phyloP scores from a whole-genome alignment of 2,888 invertebrate genomes.

The Andrena bicolor region DNA sequence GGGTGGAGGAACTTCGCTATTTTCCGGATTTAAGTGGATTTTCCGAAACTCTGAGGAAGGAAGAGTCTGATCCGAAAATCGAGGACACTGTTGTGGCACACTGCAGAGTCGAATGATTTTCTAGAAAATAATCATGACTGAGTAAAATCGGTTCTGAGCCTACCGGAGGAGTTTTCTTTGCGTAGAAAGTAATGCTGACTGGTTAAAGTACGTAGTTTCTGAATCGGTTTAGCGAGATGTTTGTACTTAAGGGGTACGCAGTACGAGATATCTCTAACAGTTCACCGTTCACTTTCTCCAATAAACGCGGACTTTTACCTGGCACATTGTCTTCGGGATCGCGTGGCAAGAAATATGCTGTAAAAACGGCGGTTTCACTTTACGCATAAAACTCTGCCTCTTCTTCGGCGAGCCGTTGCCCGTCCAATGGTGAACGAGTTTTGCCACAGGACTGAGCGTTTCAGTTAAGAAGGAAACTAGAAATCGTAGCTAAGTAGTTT shows the following conservation, averaged over 20 bases:
- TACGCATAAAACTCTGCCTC: background rate
- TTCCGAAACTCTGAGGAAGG: background rate
- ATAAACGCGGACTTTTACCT: conserved; percentile 37
- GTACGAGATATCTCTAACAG: background rate
- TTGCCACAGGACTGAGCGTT: background rate
- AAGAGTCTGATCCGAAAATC: background rate
- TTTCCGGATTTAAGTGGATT: too few relatives aligned
- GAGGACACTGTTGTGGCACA: too few relatives aligned
- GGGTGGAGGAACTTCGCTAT: too few relatives aligned
- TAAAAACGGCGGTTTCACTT: background rate
- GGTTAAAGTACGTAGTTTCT: background rate
- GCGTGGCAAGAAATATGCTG: background rate
- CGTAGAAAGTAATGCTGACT: background rate
- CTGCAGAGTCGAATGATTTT: background rate
- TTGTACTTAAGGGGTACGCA: background rate
- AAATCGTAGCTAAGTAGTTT: background rate
- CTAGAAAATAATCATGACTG: background rate
- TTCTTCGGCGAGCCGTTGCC: background rate
- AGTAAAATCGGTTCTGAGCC: background rate
- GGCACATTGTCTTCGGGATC: background rate
- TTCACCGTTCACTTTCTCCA: conserved; percentile 41
- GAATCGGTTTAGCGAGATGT: background rate
- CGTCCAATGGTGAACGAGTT: background rate
- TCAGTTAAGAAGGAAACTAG: background rate
- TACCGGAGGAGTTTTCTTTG: background rate